Evolutionary conservation across 2,888 invertebrate species (phyloP).

Genomic region (Orthosia gracilis): DNA sequence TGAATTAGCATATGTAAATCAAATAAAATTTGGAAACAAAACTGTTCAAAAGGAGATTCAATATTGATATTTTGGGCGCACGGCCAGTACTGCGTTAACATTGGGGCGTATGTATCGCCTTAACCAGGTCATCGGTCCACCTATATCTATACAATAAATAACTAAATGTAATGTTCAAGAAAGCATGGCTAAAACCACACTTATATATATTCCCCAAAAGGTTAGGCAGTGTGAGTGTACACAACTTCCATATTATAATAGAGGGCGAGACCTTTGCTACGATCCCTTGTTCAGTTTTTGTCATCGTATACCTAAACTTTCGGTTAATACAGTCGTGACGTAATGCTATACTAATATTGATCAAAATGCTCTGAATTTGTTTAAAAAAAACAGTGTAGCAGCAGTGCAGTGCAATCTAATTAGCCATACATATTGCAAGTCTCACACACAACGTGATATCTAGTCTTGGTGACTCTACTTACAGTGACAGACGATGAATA

Average conservation of each 20-base stretch:
- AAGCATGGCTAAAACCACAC: neutral
- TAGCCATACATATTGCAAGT: conserved; percentile 13
- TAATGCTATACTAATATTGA: neutral
- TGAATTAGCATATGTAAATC: no score
- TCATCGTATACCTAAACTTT: neutral
- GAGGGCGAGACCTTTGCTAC: neutral
- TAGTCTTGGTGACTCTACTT: conserved; percentile 5
- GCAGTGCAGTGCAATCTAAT: neutral
- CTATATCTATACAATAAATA: no score
- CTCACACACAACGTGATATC: neutral
- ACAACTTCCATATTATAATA: neutral
- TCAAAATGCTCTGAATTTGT: neutral
- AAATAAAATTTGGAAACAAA: no score
- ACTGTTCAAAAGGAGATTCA: no score
- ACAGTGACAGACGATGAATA: conserved; percentile 39
- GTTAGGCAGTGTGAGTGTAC: neutral
- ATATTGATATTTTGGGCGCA: no score
- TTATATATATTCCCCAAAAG: neutral
- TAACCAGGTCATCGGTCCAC: no score
- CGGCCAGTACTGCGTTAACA: no score
- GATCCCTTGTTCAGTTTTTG: neutral
- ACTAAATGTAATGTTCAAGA: no score
- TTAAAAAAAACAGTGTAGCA: neutral
- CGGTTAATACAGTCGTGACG: neutral
- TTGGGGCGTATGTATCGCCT: no score